These are phyloP conservation scores for Meliscaeva auricollis DNA, from an alignment of 2,888 invertebrate species.

Conservation along the genomic window DNA sequence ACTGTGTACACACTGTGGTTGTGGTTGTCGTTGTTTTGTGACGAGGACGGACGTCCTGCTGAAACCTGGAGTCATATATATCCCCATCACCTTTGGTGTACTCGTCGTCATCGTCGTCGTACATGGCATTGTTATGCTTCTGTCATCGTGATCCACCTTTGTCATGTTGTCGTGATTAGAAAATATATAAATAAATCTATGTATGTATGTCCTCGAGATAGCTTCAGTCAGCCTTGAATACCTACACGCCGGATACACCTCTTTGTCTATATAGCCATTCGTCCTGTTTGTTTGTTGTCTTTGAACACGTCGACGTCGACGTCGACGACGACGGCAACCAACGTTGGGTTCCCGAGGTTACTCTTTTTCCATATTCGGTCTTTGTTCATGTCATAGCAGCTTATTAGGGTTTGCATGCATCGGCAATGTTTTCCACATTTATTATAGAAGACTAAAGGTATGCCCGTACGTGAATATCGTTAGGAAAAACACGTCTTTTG, in stretches of 20 bases:
- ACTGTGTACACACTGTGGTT: slow-evolving; percentile 27
- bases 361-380: slow-evolving; percentile 40
- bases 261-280: background rate
- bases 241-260: background rate
- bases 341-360: slow-evolving; percentile 5
- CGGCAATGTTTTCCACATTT: background rate
- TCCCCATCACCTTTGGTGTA: slow-evolving; percentile 46
- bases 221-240: slow-evolving; percentile 23
- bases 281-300: slow-evolving; percentile 19
- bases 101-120: background rate
- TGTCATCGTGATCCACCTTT: slow-evolving; percentile 72
- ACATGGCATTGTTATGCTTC: slow-evolving; percentile 53
- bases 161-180: slow-evolving; percentile 73
- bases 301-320: background rate
- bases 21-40: slow-evolving; percentile 19
- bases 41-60: slow-evolving; percentile 17
- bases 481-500: slow-evolving; percentile 48
- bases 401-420: slow-evolving; percentile 53
- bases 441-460: no score
- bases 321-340: no score
- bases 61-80: slow-evolving; percentile 7
- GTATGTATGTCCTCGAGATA: slow-evolving; percentile 25
- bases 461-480: slow-evolving; percentile 13
- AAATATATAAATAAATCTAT: slow-evolving; percentile 61
- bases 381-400: slow-evolving; percentile 52